phyloP scores from a whole-genome alignment of 1,140 invertebrate genomes.

The Pseudomyrmex sp. region DNA sequence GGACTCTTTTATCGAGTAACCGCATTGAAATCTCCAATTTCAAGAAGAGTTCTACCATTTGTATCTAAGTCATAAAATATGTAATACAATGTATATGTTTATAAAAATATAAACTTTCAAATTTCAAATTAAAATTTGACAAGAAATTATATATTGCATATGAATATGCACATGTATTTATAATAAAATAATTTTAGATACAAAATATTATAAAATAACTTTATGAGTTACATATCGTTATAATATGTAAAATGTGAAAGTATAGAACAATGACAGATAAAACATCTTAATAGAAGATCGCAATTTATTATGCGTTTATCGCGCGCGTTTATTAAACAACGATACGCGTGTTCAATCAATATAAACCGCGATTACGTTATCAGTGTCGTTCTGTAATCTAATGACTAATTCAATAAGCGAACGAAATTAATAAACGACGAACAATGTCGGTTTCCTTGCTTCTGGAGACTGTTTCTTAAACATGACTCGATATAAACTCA shows the following conservation, averaged over 20 bases:
- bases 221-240: not conserved
- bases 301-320: not conserved
- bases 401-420: conserved; percentile 34
- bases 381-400: conserved; percentile 9
- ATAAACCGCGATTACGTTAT: conserved; percentile 27
- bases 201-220: not conserved
- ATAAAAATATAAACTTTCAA: too few relatives aligned
- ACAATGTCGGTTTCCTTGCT: not conserved
- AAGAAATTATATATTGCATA: too few relatives aligned
- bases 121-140: too few relatives aligned
- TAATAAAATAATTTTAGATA: not conserved
- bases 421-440: not conserved
- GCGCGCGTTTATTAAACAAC: conserved; percentile 5
- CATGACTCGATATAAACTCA: not conserved
- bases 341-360: conserved; percentile 34
- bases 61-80: too few relatives aligned
- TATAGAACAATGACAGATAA: not conserved
- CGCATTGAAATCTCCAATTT: not conserved
- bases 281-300: not conserved
- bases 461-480: not conserved
- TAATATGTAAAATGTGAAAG: not conserved
- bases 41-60: not conserved
- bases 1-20: not conserved
- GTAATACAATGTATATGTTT: too few relatives aligned
- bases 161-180: not conserved